Percentiles rank a stretch among this genome's conserved stretches.
phyloP scores from a whole-genome alignment of 2,888 invertebrate genomes.

The Tachina lurida region DNA sequence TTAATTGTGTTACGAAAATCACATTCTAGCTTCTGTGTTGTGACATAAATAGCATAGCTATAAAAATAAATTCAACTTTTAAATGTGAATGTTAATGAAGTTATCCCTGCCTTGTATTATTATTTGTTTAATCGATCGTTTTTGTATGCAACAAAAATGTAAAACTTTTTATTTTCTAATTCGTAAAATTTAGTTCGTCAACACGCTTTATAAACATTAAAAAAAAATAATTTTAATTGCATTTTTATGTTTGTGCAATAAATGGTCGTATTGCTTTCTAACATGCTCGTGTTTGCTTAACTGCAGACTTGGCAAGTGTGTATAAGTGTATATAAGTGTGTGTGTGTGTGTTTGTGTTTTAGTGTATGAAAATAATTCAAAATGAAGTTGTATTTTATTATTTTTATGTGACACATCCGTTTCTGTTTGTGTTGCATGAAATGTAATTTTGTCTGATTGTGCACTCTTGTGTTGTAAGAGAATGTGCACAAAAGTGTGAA shows the following conservation, averaged over 20 bases:
- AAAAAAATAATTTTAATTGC: background rate
- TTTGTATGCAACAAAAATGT: background rate
- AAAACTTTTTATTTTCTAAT: background rate
- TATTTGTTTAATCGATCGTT: background rate
- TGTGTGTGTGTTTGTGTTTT: background rate
- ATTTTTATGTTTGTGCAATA: slow-evolving; percentile 13
- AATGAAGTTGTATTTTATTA: slow-evolving; percentile 36
- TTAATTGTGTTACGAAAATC: too few relatives aligned
- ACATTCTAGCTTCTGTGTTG: too few relatives aligned
- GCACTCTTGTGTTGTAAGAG: slow-evolving; percentile 3
- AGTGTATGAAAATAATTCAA: background rate
- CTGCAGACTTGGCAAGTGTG: background rate
- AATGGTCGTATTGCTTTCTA: background rate
- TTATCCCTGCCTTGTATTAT: too few relatives aligned
- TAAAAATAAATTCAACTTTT: too few relatives aligned
- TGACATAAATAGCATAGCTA: too few relatives aligned
- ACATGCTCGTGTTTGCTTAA: background rate
- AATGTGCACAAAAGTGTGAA: background rate
- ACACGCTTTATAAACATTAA: background rate
- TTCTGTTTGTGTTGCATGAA: slow-evolving; percentile 49
- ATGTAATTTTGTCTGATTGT: slow-evolving; percentile 18
- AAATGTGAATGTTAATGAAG: too few relatives aligned
- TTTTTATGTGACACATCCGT: slow-evolving; percentile 50
- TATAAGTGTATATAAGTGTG: background rate
- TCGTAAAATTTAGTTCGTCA: background rate